These are phyloP conservation scores for Lichenostomus cassidix DNA, from an alignment of 2,113 vertebrate genomes.

Conservation along the genomic window DNA sequence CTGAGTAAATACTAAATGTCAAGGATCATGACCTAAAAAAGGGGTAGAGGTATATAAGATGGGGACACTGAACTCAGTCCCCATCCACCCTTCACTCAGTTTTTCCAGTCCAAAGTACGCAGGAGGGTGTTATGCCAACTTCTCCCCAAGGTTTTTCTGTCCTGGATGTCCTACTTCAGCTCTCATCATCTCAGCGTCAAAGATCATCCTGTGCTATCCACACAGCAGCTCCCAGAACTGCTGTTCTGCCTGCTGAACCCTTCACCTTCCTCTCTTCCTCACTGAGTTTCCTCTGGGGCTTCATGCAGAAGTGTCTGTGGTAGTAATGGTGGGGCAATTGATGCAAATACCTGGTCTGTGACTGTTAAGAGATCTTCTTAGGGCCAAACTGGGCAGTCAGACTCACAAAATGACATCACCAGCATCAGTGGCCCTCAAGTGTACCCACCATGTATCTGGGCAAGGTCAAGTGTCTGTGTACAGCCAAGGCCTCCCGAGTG, in stretches of 20 bases:
- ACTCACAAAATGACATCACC: not conserved
- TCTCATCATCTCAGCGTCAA: not conserved
- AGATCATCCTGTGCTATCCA: not conserved
- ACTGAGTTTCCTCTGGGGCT: not conserved
- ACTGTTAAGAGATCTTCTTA: not conserved
- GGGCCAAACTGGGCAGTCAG: not conserved
- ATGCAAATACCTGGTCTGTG: not conserved
- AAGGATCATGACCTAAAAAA: not conserved
- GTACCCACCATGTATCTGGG: not conserved
- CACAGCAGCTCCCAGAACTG: not conserved
- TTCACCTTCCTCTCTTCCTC: not conserved
- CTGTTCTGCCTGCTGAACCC: not conserved
- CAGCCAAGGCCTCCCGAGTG: not conserved
- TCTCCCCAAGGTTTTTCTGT: not conserved
- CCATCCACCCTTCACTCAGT: not conserved
- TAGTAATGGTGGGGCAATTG: not conserved
- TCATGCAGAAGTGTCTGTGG: not conserved
- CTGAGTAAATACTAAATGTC: not conserved
- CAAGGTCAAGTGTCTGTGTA: not conserved
- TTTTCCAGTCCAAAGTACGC: not conserved
- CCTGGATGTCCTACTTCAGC: not conserved
- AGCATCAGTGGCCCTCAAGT: fast-evolving
- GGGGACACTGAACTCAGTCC: not conserved
- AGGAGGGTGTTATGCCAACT: not conserved
- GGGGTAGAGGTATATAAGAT: not conserved